Evolutionary conservation across 2,113 vertebrate genomes (phyloP).

Genomic region (Anthoscopus minutus): DNA sequence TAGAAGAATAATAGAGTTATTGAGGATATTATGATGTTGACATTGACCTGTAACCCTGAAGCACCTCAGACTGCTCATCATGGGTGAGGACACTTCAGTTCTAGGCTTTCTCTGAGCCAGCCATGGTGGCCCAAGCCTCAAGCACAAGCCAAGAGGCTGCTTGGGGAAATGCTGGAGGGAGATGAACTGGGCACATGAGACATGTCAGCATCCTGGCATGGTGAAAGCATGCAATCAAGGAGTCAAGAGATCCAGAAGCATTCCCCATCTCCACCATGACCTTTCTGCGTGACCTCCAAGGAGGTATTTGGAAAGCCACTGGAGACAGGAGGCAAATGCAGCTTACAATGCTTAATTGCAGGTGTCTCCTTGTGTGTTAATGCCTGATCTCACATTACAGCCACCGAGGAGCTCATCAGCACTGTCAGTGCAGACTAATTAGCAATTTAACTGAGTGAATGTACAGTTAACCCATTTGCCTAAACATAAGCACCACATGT

Average conservation of each 20-base stretch:
- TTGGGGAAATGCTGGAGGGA: neutral
- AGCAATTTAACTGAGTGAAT: neutral
- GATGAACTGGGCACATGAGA: neutral
- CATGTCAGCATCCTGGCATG: neutral
- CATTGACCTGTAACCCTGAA: neutral
- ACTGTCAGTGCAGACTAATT: neutral
- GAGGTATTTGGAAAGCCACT: neutral
- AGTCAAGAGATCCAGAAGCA: neutral
- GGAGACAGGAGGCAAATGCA: neutral
- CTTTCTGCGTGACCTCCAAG: neutral
- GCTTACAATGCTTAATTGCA: neutral
- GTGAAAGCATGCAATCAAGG: accelerated
- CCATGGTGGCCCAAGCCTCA: neutral
- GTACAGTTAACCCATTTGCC: neutral
- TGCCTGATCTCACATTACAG: neutral
- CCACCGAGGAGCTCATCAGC: neutral
- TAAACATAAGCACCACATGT: neutral
- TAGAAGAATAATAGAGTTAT: neutral
- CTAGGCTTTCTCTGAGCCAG: neutral
- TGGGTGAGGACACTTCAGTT: neutral
- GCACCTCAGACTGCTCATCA: neutral
- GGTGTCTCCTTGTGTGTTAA: neutral
- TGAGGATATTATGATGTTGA: neutral
- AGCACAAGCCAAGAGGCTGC: neutral
- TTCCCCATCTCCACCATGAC: neutral